phyloP scores from a whole-genome alignment of 2,888 invertebrate species.

The Acholoe squamosa region DNA sequence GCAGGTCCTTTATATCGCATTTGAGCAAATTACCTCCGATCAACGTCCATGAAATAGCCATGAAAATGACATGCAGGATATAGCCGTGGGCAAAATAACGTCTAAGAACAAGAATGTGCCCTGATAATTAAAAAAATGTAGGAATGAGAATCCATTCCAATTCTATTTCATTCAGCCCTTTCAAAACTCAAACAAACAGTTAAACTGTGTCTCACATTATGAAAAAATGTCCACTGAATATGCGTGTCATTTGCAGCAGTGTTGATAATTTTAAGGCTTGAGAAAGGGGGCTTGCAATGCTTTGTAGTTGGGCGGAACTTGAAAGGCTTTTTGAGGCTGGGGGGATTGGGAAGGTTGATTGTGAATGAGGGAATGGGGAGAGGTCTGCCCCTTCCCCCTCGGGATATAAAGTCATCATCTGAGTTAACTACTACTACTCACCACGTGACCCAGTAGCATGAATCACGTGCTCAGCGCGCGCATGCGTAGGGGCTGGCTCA shows the following conservation, averaged over 20 bases:
- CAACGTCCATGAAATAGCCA: not conserved
- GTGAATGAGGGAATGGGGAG: not conserved
- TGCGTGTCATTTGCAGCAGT: slow-evolving; percentile 28
- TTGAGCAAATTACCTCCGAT: not conserved
- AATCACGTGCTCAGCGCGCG: not conserved
- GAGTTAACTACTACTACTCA: slow-evolving; percentile 26
- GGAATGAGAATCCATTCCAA: not conserved
- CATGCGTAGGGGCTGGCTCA: slow-evolving; percentile 2
- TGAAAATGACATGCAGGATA: not conserved
- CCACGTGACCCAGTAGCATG: slow-evolving; percentile 37
- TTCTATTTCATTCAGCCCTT: not conserved
- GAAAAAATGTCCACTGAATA: not conserved
- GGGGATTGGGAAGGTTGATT: not conserved
- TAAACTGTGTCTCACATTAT: not conserved
- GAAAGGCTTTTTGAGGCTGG: slow-evolving; percentile 4
- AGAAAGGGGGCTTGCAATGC: slow-evolving; percentile 11
- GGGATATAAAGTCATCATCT: slow-evolving; percentile 31
- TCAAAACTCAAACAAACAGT: not conserved
- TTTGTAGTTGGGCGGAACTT: slow-evolving; percentile 4
- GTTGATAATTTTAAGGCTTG: not conserved
- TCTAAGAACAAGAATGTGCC: not conserved
- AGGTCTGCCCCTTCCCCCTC: not conserved
- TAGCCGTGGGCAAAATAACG: not conserved
- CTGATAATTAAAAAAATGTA: not conserved
- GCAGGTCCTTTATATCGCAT: no score